Evolutionary conservation across 2,113 vertebrate species (phyloP).

Genomic region (Nerophis ophidion): DNA sequence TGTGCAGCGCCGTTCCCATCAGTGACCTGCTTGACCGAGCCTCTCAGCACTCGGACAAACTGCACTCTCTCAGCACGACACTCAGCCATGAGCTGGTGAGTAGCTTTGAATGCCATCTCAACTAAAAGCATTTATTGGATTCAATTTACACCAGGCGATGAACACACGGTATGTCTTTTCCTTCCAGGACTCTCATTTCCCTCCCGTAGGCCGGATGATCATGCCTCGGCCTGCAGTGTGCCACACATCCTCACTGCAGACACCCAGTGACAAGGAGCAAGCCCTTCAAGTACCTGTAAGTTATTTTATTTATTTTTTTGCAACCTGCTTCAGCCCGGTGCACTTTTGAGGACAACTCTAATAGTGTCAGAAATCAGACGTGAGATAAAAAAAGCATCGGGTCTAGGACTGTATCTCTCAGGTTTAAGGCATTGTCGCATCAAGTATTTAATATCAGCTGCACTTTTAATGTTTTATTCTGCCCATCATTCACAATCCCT

Average conservation of each 20-base stretch:
- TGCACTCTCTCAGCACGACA: conserved; percentile 69
- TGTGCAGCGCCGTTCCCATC: conserved; percentile 49
- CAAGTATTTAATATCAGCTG: too few species aligned
- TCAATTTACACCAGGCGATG: too few species aligned
- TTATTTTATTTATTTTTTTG: neutral
- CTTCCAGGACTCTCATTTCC: conserved; percentile 65
- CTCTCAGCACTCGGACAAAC: conserved; percentile 68
- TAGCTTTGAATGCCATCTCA: conserved; percentile 1
- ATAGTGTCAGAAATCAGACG: too few species aligned
- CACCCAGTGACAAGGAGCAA: conserved; percentile 72
- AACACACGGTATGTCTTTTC: neutral
- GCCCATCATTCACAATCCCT: too few species aligned
- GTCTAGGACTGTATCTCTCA: too few species aligned
- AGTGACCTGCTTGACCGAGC: conserved; percentile 68
- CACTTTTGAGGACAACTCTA: too few species aligned
- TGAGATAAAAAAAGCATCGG: too few species aligned
- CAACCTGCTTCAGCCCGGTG: too few species aligned
- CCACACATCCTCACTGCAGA: conserved; percentile 73
- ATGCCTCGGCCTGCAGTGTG: conserved; percentile 67
- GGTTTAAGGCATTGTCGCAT: too few species aligned
- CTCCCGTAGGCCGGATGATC: conserved; percentile 46
- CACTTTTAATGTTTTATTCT: too few species aligned
- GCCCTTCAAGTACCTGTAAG: conserved; percentile 67
- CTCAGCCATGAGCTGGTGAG: conserved; percentile 70
- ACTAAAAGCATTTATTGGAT: too few species aligned